Base-by-base conservation (phyloP, 2,888 invertebrate species). In the Platycheirus albimanus region DNA sequence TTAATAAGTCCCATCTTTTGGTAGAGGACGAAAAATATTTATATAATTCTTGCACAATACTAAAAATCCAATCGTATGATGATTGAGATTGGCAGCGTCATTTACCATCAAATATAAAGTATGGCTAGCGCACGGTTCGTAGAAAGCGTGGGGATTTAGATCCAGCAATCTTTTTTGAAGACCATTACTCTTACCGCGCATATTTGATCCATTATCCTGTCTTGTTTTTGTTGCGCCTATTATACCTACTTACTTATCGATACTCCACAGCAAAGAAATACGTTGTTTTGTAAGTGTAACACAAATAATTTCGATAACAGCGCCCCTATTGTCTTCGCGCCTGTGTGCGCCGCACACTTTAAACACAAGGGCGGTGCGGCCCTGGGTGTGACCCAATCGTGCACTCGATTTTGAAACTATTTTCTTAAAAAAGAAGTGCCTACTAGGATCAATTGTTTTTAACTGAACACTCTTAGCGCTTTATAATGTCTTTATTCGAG, bases 161-260 rank as follows among this genome's bases (percentile, higher is more conserved):
- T 83, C 85, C 47, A 86, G 58, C 67, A 87, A 85, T 79, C 74
- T 86, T 72, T 85, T 86, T 66, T 87, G 86, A 13, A 88, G 43
- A 3, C 87, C 86, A 43, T 76, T 86, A 45, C 86, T 77, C 66
- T 86, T 86, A 36, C 86, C 86, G 30, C 64, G 54, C 87, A 87
- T 87, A 58, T 87, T 87, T 5, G 86, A 63, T 8, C 86, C 87
- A 85, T 88, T 87, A 79, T 87, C 87, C 70, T 86, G 86, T 17
- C 79, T 79, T 78, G 36, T 36, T n/a, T n/a, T n/a, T 41, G 41
- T 41, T 41, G n/a, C 41, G n/a, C 41, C 13, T 13, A 10, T 15
- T 41, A 10, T 41, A 41, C 41, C 41, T 41, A 41, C 41, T 41
- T 41, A 41, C 41, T 41, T 41, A 41, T 41, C 41, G 41, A 41